Evolutionary conservation across 2,797 vertebrate species (phyloP).

Genomic region (Manis pentadactyla): DNA sequence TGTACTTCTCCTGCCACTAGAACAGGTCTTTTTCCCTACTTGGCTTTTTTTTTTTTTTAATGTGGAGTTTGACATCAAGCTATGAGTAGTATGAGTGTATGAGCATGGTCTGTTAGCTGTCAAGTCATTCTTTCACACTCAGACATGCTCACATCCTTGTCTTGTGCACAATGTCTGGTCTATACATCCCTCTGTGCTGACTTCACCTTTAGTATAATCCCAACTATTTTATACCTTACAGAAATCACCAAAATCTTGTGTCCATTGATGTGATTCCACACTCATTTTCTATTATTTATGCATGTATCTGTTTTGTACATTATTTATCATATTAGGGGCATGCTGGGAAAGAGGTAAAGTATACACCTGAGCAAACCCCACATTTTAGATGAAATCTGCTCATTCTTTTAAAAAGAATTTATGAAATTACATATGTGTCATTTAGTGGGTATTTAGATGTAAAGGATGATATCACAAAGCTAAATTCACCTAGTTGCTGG

Average conservation of each 20-base stretch:
- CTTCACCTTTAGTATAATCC: neutral
- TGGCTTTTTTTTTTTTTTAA: neutral
- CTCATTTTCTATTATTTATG: neutral
- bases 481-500: neutral
- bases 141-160: neutral
- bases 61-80: neutral
- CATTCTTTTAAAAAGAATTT: neutral
- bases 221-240: neutral
- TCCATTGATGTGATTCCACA: neutral
- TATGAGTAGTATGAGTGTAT: neutral
- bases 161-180: neutral
- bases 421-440: neutral
- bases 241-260: neutral
- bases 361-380: neutral
- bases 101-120: neutral
- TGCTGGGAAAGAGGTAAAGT: neutral
- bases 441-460: neutral
- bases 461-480: neutral
- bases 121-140: neutral
- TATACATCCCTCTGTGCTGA: neutral
- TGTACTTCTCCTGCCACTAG: too few relatives aligned
- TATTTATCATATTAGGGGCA: neutral
- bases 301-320: neutral
- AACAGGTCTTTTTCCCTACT: neutral
- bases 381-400: neutral